Percentiles rank a stretch among this genome's conserved stretches.
These are phyloP conservation scores for Eudasyphora cyanicolor DNA, from an alignment of 2,888 invertebrate genomes.

Conservation along the genomic window DNA sequence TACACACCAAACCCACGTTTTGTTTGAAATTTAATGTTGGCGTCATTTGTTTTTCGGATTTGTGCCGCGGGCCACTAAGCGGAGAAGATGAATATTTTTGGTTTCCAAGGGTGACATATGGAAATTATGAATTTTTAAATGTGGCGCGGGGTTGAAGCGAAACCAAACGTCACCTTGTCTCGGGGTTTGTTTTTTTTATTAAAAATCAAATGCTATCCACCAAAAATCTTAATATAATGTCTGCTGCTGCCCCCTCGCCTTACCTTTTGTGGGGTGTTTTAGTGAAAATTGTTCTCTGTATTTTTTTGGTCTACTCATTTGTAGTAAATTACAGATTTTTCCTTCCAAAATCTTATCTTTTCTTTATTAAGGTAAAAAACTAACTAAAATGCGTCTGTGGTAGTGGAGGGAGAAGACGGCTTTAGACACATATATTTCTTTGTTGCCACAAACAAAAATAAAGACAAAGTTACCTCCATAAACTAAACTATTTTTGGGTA, in stretches of 20 bases:
- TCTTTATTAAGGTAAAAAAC: slow-evolving; percentile 32
- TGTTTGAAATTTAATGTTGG: slow-evolving; percentile 29
- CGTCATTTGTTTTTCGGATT: neutral
- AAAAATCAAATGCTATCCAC: neutral
- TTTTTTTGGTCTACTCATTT: slow-evolving; percentile 11
- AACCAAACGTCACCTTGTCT: neutral
- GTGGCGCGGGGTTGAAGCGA: neutral
- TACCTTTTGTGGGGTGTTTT: neutral
- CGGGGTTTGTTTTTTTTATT: neutral
- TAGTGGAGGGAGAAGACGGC: neutral
- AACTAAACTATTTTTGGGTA: slow-evolving; percentile 73
- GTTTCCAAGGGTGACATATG: slow-evolving; percentile 43
- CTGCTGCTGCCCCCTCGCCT: neutral
- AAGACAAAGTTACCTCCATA: slow-evolving; percentile 54
- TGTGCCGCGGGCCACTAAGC: neutral
- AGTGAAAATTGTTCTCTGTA: too few relatives aligned
- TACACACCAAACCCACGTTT: too few relatives aligned
- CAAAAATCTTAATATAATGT: neutral
- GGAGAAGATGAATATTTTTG: neutral
- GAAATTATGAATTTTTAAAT: slow-evolving; percentile 41
- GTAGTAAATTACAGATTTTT: slow-evolving; percentile 37
- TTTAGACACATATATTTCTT: neutral
- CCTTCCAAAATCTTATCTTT: slow-evolving; percentile 38
- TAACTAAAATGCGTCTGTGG: slow-evolving; percentile 32
- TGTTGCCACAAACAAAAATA: slow-evolving; percentile 13